phyloP scores from a whole-genome alignment of 1,140 invertebrate genomes.

The Tribolium castaneum region DNA sequence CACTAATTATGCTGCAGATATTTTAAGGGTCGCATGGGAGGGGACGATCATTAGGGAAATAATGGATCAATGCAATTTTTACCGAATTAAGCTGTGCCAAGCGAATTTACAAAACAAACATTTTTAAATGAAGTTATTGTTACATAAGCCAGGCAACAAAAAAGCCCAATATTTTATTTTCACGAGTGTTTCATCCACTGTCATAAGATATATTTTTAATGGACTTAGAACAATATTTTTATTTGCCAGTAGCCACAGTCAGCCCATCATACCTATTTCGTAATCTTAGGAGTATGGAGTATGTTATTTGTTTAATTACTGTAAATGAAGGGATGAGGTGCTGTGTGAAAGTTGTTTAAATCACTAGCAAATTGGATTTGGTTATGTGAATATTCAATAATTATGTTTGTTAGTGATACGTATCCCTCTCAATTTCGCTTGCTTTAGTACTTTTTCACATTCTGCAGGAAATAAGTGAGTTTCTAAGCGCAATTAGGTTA shows the following conservation, averaged over 20 bases:
- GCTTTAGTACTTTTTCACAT: background rate
- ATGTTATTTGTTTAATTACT: too few species aligned
- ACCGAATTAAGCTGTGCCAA: background rate
- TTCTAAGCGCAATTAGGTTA: background rate
- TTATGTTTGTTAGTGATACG: background rate
- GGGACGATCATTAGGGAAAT: background rate
- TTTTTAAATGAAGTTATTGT: background rate
- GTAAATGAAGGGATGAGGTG: background rate
- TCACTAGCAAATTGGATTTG: background rate
- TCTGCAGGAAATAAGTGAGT: background rate
- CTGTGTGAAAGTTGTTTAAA: background rate
- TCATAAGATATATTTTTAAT: too few species aligned
- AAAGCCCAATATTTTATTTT: too few species aligned
- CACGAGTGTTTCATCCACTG: too few species aligned
- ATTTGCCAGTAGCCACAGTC: too few species aligned
- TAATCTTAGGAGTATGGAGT: too few species aligned
- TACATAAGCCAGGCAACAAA: too few species aligned
- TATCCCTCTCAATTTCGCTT: background rate
- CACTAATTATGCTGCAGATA: constrained; percentile 23
- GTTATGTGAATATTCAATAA: background rate
- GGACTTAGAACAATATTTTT: too few species aligned
- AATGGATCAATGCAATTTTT: background rate
- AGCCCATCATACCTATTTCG: too few species aligned
- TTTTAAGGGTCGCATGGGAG: background rate
- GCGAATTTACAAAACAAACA: background rate